Conservation (phyloP, 2,113 vertebrate genomes). For the Cacatua alba region DNA sequence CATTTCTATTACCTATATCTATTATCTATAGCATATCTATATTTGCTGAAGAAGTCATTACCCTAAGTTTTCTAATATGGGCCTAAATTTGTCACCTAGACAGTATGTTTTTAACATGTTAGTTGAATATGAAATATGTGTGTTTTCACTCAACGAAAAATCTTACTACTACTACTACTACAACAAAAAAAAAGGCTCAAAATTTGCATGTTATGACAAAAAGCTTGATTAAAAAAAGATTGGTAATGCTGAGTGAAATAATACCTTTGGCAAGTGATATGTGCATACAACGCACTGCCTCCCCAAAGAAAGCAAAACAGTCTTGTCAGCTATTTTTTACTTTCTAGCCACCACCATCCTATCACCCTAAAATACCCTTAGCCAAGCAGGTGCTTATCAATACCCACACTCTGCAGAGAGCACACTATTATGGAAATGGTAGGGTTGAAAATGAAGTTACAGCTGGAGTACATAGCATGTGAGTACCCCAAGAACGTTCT, state of each 20-base stretch:
- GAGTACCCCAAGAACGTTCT: conserved; percentile 48
- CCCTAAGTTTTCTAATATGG: background rate
- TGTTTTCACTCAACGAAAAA: background rate
- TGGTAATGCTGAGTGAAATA: background rate
- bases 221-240: background rate
- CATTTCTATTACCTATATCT: too few relatives aligned
- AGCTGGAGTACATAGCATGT: conserved; percentile 32
- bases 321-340: conserved; percentile 12
- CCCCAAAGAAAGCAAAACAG: background rate
- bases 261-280: background rate
- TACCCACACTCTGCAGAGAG: background rate
- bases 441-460: conserved; percentile 1
- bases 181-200: background rate
- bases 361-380: background rate
- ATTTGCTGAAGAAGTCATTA: background rate
- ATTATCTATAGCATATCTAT: background rate
- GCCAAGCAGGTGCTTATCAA: conserved; percentile 19
- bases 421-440: background rate
- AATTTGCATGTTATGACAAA: background rate
- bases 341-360: background rate
- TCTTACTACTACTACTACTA: background rate
- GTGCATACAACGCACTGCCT: background rate
- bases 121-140: background rate
- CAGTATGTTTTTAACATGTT: background rate
- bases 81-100: background rate